Base-by-base conservation (phyloP, 1,140 invertebrate species). In the Sycobia sp. region DNA sequence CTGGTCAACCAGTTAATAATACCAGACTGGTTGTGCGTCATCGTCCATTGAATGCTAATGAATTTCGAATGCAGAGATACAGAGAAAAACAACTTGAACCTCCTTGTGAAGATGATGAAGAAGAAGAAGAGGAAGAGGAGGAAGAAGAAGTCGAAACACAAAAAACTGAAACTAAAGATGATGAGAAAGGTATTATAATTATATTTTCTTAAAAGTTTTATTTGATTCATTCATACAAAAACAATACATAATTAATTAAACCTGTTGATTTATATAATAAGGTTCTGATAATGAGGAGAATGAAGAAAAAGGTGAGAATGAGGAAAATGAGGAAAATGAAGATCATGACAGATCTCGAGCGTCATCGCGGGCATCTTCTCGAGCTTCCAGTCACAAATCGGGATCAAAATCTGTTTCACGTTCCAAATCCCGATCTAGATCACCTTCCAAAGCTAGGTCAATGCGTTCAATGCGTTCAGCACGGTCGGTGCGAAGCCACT, bases 1-100 rank as follows among this genome's bases (percentile, higher is more conserved):
- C 83, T 73, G 91, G 82, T 62, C 86, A 80, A 85, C 86, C 85
- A 86, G 80, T 82, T 76, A 90, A 92, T 46, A 92, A 94, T 66
- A 95, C 93, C 0, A 83, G 91, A 57, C 82, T 97, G 2, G 88
- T 97, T 62, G 95, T 99, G 0, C 91, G 92, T 60, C 96, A 99
- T 78, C 84, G 95, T 49, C 88, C 92, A 5, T 83, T 98, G n/a
- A 92, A 92, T 74, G 90, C 90, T 0, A 83, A 85, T 56, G 96
- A 98, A 78, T 90, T 93, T 72, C 86, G 89, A 65, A 92, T 94
- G 85, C 92, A 97, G 75, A 82, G 94, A 32, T 88, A 90, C 54
- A 82, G 95, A 56, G 90, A 96, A 78, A 90, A 88, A 69, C 92
- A 96, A 76, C 79, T 98, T 9, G 94, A 97, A 74, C 92, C 94